Evolutionary conservation across 2,113 vertebrate species (phyloP).

Genomic region (Phoenicopterus ruber): DNA sequence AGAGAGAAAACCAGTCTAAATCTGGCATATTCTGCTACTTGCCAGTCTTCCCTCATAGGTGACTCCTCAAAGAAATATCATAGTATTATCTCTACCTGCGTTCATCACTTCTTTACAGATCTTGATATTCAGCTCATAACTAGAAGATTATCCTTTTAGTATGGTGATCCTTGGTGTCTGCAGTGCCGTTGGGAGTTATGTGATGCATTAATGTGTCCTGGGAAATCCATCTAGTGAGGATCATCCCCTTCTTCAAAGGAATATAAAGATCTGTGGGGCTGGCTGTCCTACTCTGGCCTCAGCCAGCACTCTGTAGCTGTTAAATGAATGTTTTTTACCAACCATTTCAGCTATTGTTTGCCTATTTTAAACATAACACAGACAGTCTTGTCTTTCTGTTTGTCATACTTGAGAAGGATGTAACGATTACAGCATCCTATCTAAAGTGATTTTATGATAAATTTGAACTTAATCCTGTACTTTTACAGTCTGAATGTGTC

Average conservation of each 20-base stretch:
- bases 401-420: neutral
- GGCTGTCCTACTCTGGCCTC: neutral
- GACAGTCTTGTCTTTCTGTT: neutral
- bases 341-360: neutral
- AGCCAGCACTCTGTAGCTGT: neutral
- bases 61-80: neutral
- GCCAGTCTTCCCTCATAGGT: neutral
- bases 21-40: neutral
- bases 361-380: neutral
- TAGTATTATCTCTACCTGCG: neutral
- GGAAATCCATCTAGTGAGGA: neutral
- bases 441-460: conserved; percentile 25
- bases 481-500: conserved; percentile 17
- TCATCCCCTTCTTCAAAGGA: neutral
- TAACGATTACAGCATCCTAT: neutral
- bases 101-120: neutral
- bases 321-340: neutral
- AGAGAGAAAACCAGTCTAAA: neutral
- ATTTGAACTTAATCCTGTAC: conserved; percentile 48
- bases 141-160: neutral
- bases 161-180: neutral
- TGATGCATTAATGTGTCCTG: neutral
- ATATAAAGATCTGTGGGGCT: neutral
- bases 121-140: neutral
- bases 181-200: neutral